Conservation (phyloP, 2,797 vertebrate genomes). For the Bucorvus abyssinicus region DNA sequence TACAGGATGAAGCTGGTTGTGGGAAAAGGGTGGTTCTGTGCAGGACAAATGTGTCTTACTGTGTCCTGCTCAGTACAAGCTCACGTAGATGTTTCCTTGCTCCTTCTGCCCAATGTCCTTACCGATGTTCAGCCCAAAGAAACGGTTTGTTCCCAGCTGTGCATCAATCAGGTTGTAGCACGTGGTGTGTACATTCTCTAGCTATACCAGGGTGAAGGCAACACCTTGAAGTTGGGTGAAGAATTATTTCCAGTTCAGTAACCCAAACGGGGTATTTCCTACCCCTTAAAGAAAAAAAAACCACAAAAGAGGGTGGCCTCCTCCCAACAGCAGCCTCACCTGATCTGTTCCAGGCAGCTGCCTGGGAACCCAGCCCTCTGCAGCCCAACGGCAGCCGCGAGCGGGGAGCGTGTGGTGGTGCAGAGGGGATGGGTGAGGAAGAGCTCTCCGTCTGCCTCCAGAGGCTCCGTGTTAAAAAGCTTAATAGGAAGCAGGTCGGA, state of each 20-base stretch:
- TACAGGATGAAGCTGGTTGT: not conserved
- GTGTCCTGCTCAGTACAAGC: not conserved
- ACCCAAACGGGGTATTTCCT: not conserved
- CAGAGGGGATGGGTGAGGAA: too few species aligned
- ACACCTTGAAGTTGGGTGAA: not conserved
- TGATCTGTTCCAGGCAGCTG: not conserved
- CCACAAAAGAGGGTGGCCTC: not conserved
- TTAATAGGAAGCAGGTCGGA: not conserved
- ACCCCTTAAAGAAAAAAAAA: not conserved
- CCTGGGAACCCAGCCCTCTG: not conserved
- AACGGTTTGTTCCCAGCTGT: not conserved
- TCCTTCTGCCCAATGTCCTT: not conserved
- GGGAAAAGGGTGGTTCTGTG: not conserved
- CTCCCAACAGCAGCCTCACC: not conserved
- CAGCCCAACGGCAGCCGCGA: rapidly evolving
- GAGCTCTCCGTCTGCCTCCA: not conserved
- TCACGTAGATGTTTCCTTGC: not conserved
- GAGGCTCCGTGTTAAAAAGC: not conserved
- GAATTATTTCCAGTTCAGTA: not conserved
- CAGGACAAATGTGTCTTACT: not conserved
- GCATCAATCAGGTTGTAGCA: not conserved
- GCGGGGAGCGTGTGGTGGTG: not conserved
- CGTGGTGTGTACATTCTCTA: not conserved
- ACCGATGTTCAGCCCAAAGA: not conserved
- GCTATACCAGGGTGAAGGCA: not conserved